Evolutionary conservation across 2,888 invertebrate species (phyloP).

Genomic region (Lacanobia wlatinum): DNA sequence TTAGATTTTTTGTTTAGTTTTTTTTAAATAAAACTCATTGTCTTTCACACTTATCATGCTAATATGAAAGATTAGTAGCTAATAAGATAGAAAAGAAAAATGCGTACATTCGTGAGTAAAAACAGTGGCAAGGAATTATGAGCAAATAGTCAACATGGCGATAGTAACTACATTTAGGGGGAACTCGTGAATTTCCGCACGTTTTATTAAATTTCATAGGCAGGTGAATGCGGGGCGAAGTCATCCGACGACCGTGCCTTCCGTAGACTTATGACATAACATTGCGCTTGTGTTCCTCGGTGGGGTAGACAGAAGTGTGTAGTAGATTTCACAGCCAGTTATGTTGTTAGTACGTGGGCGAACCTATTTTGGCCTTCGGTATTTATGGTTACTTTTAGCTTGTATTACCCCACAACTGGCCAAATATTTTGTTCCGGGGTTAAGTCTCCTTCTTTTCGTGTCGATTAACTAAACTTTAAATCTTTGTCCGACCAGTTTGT

Average conservation of each 20-base stretch:
- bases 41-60: too few relatives aligned
- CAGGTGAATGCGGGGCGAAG: slow-evolving; percentile 56
- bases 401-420: neutral
- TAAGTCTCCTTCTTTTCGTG: too few relatives aligned
- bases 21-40: too few relatives aligned
- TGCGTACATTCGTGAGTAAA: slow-evolving; percentile 25
- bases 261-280: slow-evolving; percentile 17
- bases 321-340: neutral
- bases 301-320: slow-evolving; percentile 1
- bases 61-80: neutral
- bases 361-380: neutral
- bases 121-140: slow-evolving; percentile 46
- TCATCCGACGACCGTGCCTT: slow-evolving; percentile 31
- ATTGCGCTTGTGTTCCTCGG: neutral
- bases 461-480: too few relatives aligned
- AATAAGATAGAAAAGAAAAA: neutral
- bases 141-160: slow-evolving; percentile 52
- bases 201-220: slow-evolving; percentile 74
- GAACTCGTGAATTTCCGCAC: slow-evolving; percentile 77
- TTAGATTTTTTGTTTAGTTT: too few relatives aligned
- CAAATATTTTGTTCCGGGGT: neutral
- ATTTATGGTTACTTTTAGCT: neutral
- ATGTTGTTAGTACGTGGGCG: neutral
- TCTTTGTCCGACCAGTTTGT: too few relatives aligned
- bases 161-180: slow-evolving; percentile 61